Conservation (phyloP, 2,113 vertebrate genomes). For the Gymnogyps californianus region DNA sequence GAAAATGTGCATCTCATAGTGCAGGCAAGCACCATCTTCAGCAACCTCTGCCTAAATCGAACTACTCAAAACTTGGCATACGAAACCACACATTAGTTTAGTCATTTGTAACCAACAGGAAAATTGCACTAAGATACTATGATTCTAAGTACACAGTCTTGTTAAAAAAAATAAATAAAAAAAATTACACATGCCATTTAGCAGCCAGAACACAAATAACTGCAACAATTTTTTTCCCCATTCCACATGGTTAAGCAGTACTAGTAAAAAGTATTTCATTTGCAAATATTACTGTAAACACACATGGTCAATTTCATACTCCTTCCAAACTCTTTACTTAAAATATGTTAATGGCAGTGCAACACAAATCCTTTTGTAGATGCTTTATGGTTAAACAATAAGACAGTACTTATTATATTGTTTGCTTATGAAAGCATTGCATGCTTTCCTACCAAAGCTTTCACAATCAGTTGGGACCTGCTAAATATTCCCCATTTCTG, state of each 20-base stretch:
- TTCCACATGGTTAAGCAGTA: background rate
- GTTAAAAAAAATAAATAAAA: background rate
- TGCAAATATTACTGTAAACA: constrained; percentile 32
- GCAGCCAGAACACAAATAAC: background rate
- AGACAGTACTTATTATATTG: background rate
- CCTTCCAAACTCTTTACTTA: constrained; percentile 16
- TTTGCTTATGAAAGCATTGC: background rate
- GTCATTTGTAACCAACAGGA: background rate
- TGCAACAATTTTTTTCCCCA: background rate
- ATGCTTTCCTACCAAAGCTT: background rate
- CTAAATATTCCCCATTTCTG: background rate
- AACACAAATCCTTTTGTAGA: background rate
- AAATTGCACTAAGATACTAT: background rate
- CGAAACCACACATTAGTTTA: background rate
- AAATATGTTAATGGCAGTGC: background rate
- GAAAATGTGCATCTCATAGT: background rate
- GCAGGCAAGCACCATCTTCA: background rate
- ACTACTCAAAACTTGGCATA: background rate
- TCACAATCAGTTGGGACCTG: background rate
- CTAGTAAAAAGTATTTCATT: constrained; percentile 21
- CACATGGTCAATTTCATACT: constrained; percentile 34
- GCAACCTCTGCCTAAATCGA: background rate
- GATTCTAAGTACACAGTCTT: background rate
- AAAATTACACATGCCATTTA: background rate
- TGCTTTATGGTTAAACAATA: constrained; percentile 27